A percentile compares a stretch with the other conserved stretches of the same genome.
These are phyloP conservation scores for Parthenolecanium corni DNA, from an alignment of 2,888 invertebrate genomes.

Conservation along the genomic window DNA sequence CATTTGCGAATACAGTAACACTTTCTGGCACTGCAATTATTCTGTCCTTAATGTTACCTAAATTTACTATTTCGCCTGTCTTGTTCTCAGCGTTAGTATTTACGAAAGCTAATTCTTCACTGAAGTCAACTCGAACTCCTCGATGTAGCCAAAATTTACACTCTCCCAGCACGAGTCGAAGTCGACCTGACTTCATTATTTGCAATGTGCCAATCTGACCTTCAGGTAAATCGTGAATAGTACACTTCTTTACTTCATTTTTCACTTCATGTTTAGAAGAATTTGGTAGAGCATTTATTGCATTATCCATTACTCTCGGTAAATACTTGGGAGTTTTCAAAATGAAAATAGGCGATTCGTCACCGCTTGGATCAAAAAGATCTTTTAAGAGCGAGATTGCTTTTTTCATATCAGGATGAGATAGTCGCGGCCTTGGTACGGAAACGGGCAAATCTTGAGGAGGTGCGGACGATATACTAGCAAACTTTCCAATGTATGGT, in stretches of 20 bases:
- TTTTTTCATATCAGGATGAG: neutral
- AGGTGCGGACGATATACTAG: neutral
- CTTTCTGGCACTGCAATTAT: conserved; percentile 15
- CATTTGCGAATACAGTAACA: neutral
- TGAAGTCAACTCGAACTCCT: conserved; percentile 5
- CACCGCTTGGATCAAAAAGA: neutral
- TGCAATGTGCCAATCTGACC: conserved; percentile 24
- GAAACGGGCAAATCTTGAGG: conserved; percentile 15
- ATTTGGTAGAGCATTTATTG: neutral
- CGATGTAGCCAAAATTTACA: conserved; percentile 16
- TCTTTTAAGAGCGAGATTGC: conserved; percentile 4
- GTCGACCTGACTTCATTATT: conserved; percentile 19
- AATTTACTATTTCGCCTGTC: conserved; percentile 7
- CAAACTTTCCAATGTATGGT: neutral
- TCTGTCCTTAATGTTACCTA: conserved; percentile 16
- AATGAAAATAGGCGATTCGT: conserved; percentile 8
- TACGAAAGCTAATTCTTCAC: conserved; percentile 14
- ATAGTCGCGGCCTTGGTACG: neutral
- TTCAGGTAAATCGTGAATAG: conserved; percentile 20
- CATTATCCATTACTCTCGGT: conserved; percentile 6
- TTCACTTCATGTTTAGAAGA: neutral
- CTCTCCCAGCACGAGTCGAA: conserved; percentile 11
- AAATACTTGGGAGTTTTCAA: conserved; percentile 14
- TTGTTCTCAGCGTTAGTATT: neutral
- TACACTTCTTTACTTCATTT: conserved; percentile 13